Conservation (phyloP, 2,113 vertebrate genomes). For the Nesogale talazaci region DNA sequence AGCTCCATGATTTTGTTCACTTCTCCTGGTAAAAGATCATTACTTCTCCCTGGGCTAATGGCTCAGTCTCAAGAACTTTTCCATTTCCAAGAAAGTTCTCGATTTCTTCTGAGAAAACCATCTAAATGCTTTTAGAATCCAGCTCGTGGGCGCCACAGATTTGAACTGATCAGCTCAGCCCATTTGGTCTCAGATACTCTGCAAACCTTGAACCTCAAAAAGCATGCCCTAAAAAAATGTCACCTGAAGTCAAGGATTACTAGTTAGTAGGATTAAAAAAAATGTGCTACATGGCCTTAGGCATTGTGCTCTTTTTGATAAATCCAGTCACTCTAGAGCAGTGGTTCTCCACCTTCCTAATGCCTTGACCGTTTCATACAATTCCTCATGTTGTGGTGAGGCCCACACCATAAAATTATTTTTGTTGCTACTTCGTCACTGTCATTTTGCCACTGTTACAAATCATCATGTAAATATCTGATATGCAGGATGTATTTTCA, state of each 20-base stretch:
- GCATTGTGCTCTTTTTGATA: background rate
- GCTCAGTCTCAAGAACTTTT: constrained; percentile 57
- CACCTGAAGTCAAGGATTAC: background rate
- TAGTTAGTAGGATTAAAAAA: background rate
- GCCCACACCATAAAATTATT: too few relatives aligned
- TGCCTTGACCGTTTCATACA: too few relatives aligned
- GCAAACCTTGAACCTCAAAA: background rate
- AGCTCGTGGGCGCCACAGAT: background rate
- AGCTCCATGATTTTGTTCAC: constrained; percentile 69
- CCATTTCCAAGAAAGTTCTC: constrained; percentile 69
- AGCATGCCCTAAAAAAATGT: background rate
- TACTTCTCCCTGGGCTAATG: constrained; percentile 73
- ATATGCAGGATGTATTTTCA: too few relatives aligned
- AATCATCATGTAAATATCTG: too few relatives aligned
- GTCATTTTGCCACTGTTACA: too few relatives aligned
- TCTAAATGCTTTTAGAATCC: background rate
- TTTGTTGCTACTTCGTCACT: too few relatives aligned
- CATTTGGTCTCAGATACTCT: background rate
- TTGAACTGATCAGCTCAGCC: background rate
- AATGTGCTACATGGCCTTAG: background rate
- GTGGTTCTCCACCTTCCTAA: too few relatives aligned
- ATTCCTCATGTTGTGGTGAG: too few relatives aligned
- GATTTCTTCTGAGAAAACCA: constrained; percentile 50
- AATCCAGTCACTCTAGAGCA: background rate
- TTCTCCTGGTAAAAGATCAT: constrained; percentile 68